Percentiles rank a stretch among this genome's conserved stretches.
Evolutionary conservation across 53 echinoderm and acorn worm species (phyloP).

Genomic region (Henricia sp.): DNA sequence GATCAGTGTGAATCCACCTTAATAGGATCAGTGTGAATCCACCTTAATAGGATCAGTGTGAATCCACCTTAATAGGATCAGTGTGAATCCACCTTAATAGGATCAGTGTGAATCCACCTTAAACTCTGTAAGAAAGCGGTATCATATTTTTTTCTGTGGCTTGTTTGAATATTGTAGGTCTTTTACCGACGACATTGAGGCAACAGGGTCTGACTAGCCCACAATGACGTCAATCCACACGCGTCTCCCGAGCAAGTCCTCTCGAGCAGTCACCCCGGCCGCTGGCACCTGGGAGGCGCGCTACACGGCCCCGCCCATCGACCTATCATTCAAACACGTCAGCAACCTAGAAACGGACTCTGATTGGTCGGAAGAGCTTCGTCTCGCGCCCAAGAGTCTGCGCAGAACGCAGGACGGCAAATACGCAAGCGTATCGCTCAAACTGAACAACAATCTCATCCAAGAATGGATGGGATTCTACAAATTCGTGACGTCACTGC

Average conservation of each 20-base stretch:
- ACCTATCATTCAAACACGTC: slow-evolving; percentile 85
- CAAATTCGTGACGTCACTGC: slow-evolving; percentile 54
- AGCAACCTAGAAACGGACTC: slow-evolving; percentile 66
- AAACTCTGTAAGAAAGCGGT: too few relatives aligned
- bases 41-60: too few relatives aligned
- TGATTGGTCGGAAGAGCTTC: slow-evolving; percentile 66
- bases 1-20: too few relatives aligned
- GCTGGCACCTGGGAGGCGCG: slow-evolving; percentile 63
- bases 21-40: too few relatives aligned
- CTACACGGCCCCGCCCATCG: slow-evolving; percentile 85
- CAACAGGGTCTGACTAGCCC: too few relatives aligned
- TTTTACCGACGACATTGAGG: too few relatives aligned
- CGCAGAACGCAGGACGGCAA: slow-evolving; percentile 75
- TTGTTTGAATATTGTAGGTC: too few relatives aligned
- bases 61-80: too few relatives aligned
- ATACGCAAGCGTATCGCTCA: slow-evolving; percentile 75
- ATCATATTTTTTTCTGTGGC: too few relatives aligned
- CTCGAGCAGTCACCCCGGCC: slow-evolving; percentile 44
- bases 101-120: too few relatives aligned
- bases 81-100: too few relatives aligned
- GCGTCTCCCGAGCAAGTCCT: slow-evolving; percentile 56
- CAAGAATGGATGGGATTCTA: slow-evolving; percentile 83
- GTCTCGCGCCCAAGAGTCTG: slow-evolving; percentile 56
- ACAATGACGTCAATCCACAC: slow-evolving; percentile 74
- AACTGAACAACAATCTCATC: slow-evolving; percentile 88